Evolutionary conservation across 2,888 invertebrate species (phyloP).

Genomic region (Linyphia triangularis): DNA sequence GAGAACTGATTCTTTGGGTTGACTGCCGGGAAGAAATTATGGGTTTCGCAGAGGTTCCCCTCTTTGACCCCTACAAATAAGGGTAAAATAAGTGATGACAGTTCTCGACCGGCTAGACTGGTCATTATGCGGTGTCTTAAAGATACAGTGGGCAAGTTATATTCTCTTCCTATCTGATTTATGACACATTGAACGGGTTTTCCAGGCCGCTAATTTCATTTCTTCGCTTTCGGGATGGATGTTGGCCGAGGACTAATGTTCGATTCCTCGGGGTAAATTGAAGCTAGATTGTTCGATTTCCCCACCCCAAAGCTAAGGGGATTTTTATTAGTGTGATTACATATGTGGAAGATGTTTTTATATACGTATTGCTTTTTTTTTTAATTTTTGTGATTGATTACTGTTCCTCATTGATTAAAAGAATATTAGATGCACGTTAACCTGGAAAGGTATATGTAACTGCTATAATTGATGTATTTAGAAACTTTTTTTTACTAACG

Average conservation of each 20-base stretch:
- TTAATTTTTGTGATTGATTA: not conserved
- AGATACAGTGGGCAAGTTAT: not conserved
- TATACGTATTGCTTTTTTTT: not conserved
- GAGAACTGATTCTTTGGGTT: slow-evolving; percentile 4
- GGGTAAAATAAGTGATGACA: slow-evolving; percentile 52
- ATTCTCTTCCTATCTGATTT: slow-evolving; percentile 19
- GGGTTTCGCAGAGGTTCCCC: slow-evolving; percentile 7
- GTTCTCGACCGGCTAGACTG: slow-evolving; percentile 14
- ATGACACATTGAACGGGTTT: slow-evolving; percentile 2
- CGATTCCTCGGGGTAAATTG: not conserved
- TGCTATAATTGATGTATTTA: no score
- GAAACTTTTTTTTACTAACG: no score
- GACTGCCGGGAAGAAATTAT: slow-evolving; percentile 31
- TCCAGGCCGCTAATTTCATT: not conserved
- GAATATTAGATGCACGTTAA: not conserved
- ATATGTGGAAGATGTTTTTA: not conserved
- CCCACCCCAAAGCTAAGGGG: not conserved
- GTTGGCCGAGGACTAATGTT: not conserved
- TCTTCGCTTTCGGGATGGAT: not conserved
- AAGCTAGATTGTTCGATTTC: not conserved
- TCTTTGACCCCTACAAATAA: slow-evolving; percentile 33
- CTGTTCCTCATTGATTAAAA: not conserved
- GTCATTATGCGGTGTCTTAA: slow-evolving; percentile 12
- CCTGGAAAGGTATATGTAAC: no score
- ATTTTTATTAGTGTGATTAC: not conserved